phyloP scores from a whole-genome alignment of 2,113 vertebrate species.

The Pleuronectes platessa region DNA sequence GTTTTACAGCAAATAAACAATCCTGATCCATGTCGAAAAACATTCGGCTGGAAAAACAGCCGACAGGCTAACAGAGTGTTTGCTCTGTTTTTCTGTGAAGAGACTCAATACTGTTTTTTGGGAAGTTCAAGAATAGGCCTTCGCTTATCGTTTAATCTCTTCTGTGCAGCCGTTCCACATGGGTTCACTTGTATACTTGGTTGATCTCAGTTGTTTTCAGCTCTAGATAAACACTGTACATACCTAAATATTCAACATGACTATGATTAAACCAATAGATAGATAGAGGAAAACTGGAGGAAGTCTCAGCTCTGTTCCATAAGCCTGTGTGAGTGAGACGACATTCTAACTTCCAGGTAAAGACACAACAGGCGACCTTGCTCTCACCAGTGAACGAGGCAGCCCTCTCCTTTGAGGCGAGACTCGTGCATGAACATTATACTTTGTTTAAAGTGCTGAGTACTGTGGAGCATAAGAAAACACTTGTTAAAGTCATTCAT shows the following conservation, averaged over 20 bases:
- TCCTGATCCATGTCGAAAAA: not conserved
- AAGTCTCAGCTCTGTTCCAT: not conserved
- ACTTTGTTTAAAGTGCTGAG: slow-evolving; percentile 94
- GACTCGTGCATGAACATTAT: slow-evolving; percentile 95
- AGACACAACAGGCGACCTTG: slow-evolving; percentile 7
- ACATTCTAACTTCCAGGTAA: not conserved
- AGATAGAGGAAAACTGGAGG: not conserved
- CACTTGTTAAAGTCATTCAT: not conserved
- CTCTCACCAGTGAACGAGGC: slow-evolving; percentile 93
- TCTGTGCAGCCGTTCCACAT: slow-evolving; percentile 55
- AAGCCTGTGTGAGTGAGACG: not conserved
- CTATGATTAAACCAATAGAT: not conserved
- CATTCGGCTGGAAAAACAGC: slow-evolving; percentile 24
- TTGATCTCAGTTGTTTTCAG: slow-evolving; percentile 1
- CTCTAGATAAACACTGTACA: slow-evolving; percentile 4
- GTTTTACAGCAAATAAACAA: not conserved
- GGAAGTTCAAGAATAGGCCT: slow-evolving; percentile 76
- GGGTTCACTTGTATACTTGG: slow-evolving; percentile 26
- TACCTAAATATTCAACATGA: not conserved
- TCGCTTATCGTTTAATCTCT: slow-evolving; percentile 63
- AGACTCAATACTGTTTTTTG: slow-evolving; percentile 54
- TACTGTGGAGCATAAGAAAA: slow-evolving; percentile 74
- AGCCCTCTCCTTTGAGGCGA: slow-evolving; percentile 89
- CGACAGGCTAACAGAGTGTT: not conserved
- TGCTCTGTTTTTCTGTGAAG: slow-evolving; percentile 64